Evolutionary conservation across 2,113 vertebrate genomes (phyloP), one percentile per base, ranked within the genome.

Genomic region (Salvelinus alpinus): DNA sequence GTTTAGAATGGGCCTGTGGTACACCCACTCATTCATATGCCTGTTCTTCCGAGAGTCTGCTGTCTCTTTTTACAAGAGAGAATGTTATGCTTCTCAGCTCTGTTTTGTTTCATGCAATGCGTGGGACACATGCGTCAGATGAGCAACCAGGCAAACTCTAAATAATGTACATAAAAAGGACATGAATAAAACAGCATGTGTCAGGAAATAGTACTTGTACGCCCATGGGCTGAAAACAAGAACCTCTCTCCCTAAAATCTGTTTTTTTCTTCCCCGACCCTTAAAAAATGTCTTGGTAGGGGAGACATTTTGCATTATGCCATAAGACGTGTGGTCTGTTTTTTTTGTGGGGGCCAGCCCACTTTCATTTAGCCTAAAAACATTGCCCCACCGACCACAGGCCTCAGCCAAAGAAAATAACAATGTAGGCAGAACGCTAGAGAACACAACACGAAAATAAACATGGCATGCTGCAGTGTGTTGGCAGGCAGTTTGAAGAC

Each of bases 401-500:
- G 73, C 79, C 65, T 7, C 67, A 75, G 84, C 76, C 29, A 24
- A 81, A 79, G 78, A 86, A 90, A 92, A 90, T 89, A 88, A 90
- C 82, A 88, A 79, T 48, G 76, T 76, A 80, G 78, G 77, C 78
- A 31, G 85, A 64, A 85, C 5, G 80, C 69, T 68, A 78, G 78
- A 84, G 83, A 85, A 75, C 67, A 82, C 71, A 77, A 77, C 73
- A 73, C 65, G 64, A 51, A 83, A 83, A 87, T 80, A 87, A 78
- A 84, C 60, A 81, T 73, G 69, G 72, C 62, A 73, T 27, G 29
- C 24, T 71, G 78, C 27, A 71, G 24, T 60, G 6, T 20, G 31
- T 34, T 65, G 71, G 70, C 71, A 74, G 18, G 25, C n/a, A 11
- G 20, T 62, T 66, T 70, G 34, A 75, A 64, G 48, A 71, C 27